Conservation (phyloP, 2,797 vertebrate genomes). For the Silurus aristotelis region DNA sequence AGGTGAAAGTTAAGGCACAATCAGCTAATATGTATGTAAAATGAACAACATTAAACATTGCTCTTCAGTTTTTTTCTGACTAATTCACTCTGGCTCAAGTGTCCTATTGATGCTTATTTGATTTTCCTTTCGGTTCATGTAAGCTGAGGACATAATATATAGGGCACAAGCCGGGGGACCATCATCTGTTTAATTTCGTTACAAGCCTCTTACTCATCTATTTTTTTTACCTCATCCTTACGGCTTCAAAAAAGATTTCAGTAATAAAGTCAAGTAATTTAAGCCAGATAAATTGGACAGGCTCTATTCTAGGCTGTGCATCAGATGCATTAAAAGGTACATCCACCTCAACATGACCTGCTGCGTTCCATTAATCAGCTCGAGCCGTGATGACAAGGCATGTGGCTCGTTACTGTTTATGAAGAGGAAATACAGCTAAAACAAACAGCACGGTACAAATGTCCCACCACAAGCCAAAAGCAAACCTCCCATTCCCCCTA, state of each 20-base stretch:
- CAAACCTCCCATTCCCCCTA: conserved; percentile 31
- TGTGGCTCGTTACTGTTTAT: conserved; percentile 42
- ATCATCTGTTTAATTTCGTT: conserved; percentile 33
- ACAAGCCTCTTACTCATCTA: conserved; percentile 33
- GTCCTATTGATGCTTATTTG: conserved; percentile 43
- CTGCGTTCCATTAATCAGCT: conserved; percentile 46
- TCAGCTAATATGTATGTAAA: conserved; percentile 7
- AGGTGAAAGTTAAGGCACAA: conserved; percentile 28
- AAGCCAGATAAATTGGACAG: conserved; percentile 49
- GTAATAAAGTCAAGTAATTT: conserved; percentile 34
- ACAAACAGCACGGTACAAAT: conserved; percentile 46
- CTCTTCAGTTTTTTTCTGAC: conserved; percentile 22
- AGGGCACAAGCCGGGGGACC: conserved; percentile 29
- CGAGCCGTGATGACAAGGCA: conserved; percentile 37
- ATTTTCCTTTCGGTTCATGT: conserved; percentile 38
- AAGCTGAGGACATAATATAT: conserved; percentile 29
- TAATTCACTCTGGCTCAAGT: conserved; percentile 23
- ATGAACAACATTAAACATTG: not conserved
- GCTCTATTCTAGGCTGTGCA: conserved; percentile 1
- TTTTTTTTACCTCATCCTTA: conserved; percentile 28
- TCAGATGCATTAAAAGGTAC: conserved; percentile 27
- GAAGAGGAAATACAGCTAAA: conserved; percentile 39
- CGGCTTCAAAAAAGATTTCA: conserved; percentile 13
- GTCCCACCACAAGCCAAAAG: conserved; percentile 27
- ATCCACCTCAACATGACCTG: conserved; percentile 30